Base-by-base conservation (phyloP, 2,797 vertebrate genomes). In the Oryzias dopingdopingensis region DNA sequence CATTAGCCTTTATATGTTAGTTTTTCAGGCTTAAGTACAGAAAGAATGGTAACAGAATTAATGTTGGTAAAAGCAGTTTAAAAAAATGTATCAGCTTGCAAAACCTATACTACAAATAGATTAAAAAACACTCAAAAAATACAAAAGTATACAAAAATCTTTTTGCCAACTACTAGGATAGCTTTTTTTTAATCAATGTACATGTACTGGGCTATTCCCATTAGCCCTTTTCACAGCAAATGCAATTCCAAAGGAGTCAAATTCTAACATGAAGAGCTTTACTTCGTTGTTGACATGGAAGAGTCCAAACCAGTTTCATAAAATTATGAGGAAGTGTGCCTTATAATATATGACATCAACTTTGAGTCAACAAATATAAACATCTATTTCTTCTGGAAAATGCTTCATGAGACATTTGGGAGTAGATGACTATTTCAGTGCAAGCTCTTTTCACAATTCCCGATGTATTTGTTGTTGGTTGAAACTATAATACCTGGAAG, bases 181-280 rank as follows among this genome's bases (percentile, higher is more conserved):
- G 56, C 24, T 20, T 59, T 59, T 62, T 64, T 40, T 3, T 71
- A n/a, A 52, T 74, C 26, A 23, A 62, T 56, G 74, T 46, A 77
- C 58, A 76, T 56, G 74, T 46, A 77, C 58, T 74, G 74, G 65
- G 62, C 77, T 40, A 44, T 47, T 12, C 49, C 76, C 51, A 43
- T 56, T 65, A 64, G 72, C 56, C 68, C 56, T 37, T 79, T 92
- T 90, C 85, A 90, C 88, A 91, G 88, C 82, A 88, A 86, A 59
- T 68, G 23, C 42, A 63, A 70, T 62, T 77, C 62, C 62, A 67
- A 51, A 50, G 10, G 42, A 72, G 58, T 42, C 10, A 58, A 68
- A 69, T 32, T 47, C 29, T 48, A 44, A 48, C 49, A 24, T 62
- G 45, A 51, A 75, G 62, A 71, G 52, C 55, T 41, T 59, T 46